These are phyloP conservation scores for Glyphotaelius pellucidus DNA, from an alignment of 2,888 invertebrate species.

Conservation along the genomic window DNA sequence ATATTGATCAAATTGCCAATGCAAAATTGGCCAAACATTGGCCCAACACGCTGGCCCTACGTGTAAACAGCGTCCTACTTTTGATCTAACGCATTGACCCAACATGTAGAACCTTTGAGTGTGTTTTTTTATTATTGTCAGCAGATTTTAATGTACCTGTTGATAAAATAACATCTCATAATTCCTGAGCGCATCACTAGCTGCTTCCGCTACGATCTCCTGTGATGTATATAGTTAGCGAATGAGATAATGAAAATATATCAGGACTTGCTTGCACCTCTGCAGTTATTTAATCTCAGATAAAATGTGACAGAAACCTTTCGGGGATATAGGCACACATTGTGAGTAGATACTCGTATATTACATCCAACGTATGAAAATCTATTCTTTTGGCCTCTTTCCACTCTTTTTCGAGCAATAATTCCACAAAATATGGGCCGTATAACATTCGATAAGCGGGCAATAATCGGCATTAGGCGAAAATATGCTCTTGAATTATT, in stretches of 20 bases:
- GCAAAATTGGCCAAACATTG: no score
- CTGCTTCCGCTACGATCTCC: neutral
- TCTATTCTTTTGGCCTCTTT: constrained; percentile 63
- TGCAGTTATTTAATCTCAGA: neutral
- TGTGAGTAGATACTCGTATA: constrained; percentile 19
- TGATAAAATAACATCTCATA: no score
- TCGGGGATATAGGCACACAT: constrained; percentile 52
- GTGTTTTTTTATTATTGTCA: no score
- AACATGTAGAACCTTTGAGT: no score
- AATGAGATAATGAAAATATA: neutral
- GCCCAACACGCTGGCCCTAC: no score
- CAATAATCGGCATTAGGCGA: constrained; percentile 66
- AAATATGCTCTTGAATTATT: constrained; percentile 66
- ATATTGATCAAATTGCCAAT: no score
- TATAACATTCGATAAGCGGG: constrained; percentile 66
- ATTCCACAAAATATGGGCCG: constrained; percentile 66
- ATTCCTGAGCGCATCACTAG: neutral
- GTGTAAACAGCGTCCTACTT: no score
- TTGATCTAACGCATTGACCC: no score
- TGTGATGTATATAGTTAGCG: neutral
- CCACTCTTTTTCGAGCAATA: constrained; percentile 64
- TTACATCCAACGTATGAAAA: constrained; percentile 52
- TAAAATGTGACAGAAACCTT: constrained; percentile 58
- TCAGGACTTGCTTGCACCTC: neutral
- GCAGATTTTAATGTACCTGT: no score